Evolutionary conservation across 2,797 vertebrate genomes (phyloP).

Genomic region (Sebastes taczanowskii): DNA sequence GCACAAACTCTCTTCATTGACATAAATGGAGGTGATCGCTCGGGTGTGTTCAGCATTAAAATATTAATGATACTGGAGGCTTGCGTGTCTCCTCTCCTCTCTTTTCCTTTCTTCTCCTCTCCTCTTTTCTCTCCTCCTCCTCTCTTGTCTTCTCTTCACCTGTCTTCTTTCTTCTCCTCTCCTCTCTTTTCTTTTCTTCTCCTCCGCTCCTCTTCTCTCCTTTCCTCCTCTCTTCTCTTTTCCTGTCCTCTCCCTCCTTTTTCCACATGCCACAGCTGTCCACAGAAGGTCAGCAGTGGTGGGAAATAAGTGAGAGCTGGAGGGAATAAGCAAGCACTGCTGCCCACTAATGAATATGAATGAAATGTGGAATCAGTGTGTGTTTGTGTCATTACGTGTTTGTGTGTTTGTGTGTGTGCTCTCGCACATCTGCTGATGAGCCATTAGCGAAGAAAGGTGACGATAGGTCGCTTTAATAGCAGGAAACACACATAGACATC

Average conservation of each 20-base stretch:
- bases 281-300: slow-evolving; percentile 61
- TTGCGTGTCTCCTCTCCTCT: slow-evolving; percentile 18
- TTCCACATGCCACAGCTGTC: slow-evolving; percentile 61
- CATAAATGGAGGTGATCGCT: slow-evolving; percentile 46
- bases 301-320: slow-evolving; percentile 41
- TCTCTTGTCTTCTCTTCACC: neutral
- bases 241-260: neutral
- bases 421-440: slow-evolving; percentile 1
- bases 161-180: neutral
- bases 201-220: too few species aligned
- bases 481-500: slow-evolving; percentile 13
- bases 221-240: neutral
- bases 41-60: slow-evolving; percentile 58
- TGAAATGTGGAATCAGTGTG: slow-evolving; percentile 37
- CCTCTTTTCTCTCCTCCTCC: neutral
- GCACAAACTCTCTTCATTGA: slow-evolving; percentile 43
- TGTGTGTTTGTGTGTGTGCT: neutral
- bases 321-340: slow-evolving; percentile 49
- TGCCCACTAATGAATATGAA: slow-evolving; percentile 70
- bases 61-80: slow-evolving; percentile 61
- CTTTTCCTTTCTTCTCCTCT: neutral
- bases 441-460: slow-evolving; percentile 12
- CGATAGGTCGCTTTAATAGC: slow-evolving; percentile 1
- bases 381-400: neutral
- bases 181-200: neutral